Evolutionary conservation across 2,113 vertebrate species (phyloP).

Genomic region (Oncorhynchus nerka): DNA sequence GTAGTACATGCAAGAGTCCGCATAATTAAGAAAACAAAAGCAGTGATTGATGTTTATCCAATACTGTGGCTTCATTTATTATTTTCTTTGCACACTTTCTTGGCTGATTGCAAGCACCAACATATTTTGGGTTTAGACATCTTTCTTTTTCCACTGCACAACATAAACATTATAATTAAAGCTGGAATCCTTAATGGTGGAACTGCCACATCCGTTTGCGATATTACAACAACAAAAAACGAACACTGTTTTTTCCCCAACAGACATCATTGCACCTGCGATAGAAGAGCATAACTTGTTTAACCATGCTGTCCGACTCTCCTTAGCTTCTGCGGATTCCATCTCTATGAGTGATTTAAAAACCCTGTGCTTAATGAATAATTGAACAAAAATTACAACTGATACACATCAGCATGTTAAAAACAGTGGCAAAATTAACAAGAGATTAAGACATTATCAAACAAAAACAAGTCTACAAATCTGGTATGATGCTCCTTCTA

Average conservation of each 20-base stretch:
- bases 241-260: too few relatives aligned
- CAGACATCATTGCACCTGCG: too few relatives aligned
- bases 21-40: background rate
- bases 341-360: slow-evolving; percentile 23
- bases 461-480: slow-evolving; percentile 25
- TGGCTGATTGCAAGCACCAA: slow-evolving; percentile 64
- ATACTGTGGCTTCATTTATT: slow-evolving; percentile 50
- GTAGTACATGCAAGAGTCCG: too few relatives aligned
- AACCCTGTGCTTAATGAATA: slow-evolving; percentile 36
- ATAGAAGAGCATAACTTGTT: too few relatives aligned
- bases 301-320: too few relatives aligned
- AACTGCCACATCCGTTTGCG: too few relatives aligned
- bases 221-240: too few relatives aligned
- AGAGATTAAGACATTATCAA: slow-evolving; percentile 28
- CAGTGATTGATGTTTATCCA: background rate
- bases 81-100: slow-evolving; percentile 68
- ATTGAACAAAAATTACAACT: slow-evolving; percentile 50
- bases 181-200: too few relatives aligned
- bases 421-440: slow-evolving; percentile 31
- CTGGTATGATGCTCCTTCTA: slow-evolving; percentile 9
- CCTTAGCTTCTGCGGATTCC: too few relatives aligned
- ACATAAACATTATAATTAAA: slow-evolving; percentile 44
- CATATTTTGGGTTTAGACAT: slow-evolving; percentile 48
- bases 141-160: slow-evolving; percentile 47
- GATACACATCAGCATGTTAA: slow-evolving; percentile 43